A percentile compares a stretch with the other conserved stretches of the same genome.
These are phyloP conservation scores for Taenaris catops DNA, from an alignment of 2,888 invertebrate species.

Conservation along the genomic window DNA sequence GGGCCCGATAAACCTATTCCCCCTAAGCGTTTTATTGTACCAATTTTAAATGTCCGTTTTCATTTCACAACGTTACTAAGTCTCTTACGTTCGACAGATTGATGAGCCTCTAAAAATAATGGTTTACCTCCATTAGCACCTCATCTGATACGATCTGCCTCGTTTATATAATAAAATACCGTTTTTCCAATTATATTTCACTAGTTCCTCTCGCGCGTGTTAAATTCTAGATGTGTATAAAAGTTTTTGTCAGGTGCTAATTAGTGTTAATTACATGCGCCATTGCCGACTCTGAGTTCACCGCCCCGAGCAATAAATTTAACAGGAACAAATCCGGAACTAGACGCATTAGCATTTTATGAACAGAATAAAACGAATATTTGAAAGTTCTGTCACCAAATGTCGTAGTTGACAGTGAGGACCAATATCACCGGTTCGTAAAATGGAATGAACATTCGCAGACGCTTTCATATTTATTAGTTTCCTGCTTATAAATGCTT, in stretches of 20 bases:
- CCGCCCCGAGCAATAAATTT: slow-evolving; percentile 51
- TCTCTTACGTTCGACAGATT: slow-evolving; percentile 25
- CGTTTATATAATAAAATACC: slow-evolving; percentile 15
- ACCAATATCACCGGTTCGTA: slow-evolving; percentile 32
- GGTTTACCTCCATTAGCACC: slow-evolving; percentile 55
- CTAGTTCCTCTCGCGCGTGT: slow-evolving; percentile 1
- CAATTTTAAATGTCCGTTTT: slow-evolving; percentile 71
- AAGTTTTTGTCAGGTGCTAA: slow-evolving; percentile 52
- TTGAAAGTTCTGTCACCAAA: slow-evolving; percentile 50
- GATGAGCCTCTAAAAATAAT: slow-evolving; percentile 40
- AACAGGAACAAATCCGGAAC: slow-evolving; percentile 57
- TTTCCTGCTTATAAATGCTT: slow-evolving; percentile 18
- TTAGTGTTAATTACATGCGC: slow-evolving; percentile 40
- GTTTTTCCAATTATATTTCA: slow-evolving; percentile 24
- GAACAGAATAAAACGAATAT: slow-evolving; percentile 52
- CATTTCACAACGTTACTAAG: slow-evolving; percentile 15
- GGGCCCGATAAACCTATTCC: slow-evolving; percentile 72
- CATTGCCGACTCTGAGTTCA: slow-evolving; percentile 38
- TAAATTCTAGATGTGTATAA: slow-evolving; percentile 8
- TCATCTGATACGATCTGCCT: slow-evolving; percentile 23
- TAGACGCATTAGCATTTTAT: slow-evolving; percentile 64
- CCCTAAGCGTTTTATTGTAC: slow-evolving; percentile 77
- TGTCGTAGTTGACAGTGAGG: slow-evolving; percentile 25
- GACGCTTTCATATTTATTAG: slow-evolving; percentile 27
- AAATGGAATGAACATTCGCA: slow-evolving; percentile 29